Evolutionary conservation across 2,888 invertebrate species (phyloP), one percentile per base, ranked within the genome.

Genomic region (Zygaena filipendulae): DNA sequence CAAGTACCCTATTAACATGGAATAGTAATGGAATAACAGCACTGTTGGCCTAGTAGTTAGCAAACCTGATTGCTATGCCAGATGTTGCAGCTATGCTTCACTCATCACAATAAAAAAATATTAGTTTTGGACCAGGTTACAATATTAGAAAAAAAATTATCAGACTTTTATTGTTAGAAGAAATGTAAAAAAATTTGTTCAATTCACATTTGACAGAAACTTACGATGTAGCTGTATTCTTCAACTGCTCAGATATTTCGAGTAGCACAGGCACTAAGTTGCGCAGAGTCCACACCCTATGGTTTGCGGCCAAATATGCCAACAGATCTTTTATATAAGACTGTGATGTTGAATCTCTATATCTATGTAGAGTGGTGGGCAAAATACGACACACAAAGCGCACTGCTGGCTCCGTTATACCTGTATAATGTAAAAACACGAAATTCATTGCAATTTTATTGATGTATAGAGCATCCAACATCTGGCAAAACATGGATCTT

Each of bases 321-420:
- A 95, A 82, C 29, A 95, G 69, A 35, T 84, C 82, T 41, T 85
- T 85, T 4, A 95, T 86, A 46, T 90, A 85, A 9, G 84, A 82
- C 55, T 92, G 90, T 1, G 95, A 95, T 28, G 84, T 79, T 19
- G 85, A 83, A 62, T 95, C 94, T 46, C 87, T 82, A 56, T 95
- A 95, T 43, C 91, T 84, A 34, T 88, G 88, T 40, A 95, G 68
- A 1, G 92, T 91, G 31, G 88, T 81, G 16, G 87, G 85, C 44
- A 94, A 69, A 32, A 89, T 83, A 52, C 90, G 88, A 51, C 92
- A 92, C 31, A 94, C 84, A 36, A 88, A 92, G 43, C 87, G 85
- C 23, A 93, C 83, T 30, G 89, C 87, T 45, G 84, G 84, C 45
- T 92, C 89, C 47, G 87, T 90, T 36, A 93, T 86, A 39, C 87